Percentiles rank a stretch among this genome's conserved stretches.
Conservation (phyloP, 2,797 vertebrate genomes). For the Coregonus suidteri region DNA sequence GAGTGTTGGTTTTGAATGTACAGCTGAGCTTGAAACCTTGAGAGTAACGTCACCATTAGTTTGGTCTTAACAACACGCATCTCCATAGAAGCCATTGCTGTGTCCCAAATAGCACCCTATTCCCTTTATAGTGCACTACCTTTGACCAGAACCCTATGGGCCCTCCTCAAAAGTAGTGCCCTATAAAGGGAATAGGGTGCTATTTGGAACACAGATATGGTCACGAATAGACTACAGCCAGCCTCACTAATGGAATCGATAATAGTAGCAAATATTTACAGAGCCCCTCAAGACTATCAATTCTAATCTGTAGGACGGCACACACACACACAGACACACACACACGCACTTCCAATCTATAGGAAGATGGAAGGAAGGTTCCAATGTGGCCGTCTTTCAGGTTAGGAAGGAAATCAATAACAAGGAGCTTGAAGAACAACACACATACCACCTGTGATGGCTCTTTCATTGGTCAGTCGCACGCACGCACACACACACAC, state of each 20-base stretch:
- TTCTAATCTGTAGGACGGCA: conserved; percentile 66
- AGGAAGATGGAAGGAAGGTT: conserved; percentile 62
- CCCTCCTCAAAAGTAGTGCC: neutral
- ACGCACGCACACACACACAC: neutral
- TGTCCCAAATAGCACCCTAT: neutral
- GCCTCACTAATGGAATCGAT: conserved; percentile 73
- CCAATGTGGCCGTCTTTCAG: conserved; percentile 64
- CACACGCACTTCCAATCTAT: conserved; percentile 66
- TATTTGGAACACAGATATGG: conserved; percentile 13
- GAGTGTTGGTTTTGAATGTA: conserved; percentile 31
- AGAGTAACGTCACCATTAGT: conserved; percentile 32
- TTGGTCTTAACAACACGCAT: conserved; percentile 54
- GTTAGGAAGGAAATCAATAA: conserved; percentile 66
- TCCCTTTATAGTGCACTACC: neutral
- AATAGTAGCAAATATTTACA: conserved; percentile 77
- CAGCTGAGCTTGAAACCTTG: neutral
- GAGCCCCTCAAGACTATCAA: conserved; percentile 69
- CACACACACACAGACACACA: neutral
- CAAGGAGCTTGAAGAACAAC: conserved; percentile 56
- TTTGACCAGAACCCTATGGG: neutral
- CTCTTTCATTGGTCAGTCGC: conserved; percentile 11
- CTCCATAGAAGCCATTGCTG: conserved; percentile 47
- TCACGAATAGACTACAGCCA: conserved; percentile 62
- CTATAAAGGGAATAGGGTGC: neutral
- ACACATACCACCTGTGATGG: conserved; percentile 18